phyloP scores from a whole-genome alignment of 2,113 vertebrate genomes.

The Alethe diademata region DNA sequence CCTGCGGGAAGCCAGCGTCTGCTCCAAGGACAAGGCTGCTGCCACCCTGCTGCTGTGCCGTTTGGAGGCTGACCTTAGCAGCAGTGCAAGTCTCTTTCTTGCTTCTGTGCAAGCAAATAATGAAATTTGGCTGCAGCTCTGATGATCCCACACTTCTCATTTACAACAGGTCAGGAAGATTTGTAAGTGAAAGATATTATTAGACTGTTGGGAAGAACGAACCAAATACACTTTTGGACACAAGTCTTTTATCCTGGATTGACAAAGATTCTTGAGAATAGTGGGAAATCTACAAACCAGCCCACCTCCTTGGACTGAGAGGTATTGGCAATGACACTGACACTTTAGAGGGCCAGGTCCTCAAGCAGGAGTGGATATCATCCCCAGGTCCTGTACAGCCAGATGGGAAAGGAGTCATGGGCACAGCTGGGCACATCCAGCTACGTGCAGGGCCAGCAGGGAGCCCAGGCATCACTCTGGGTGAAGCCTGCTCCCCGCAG shows the following conservation, averaged over 20 bases:
- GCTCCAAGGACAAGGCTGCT: rapidly evolving
- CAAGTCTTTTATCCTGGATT: background rate
- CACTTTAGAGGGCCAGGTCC: background rate
- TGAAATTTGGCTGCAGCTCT: background rate
- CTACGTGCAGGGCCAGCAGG: background rate
- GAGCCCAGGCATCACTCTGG: background rate
- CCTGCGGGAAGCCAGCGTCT: background rate
- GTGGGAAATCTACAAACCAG: background rate
- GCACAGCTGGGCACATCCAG: background rate
- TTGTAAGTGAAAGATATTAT: background rate
- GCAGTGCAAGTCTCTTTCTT: background rate
- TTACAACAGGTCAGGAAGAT: background rate
- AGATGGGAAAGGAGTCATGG: background rate
- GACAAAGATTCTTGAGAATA: background rate
- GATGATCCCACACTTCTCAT: background rate
- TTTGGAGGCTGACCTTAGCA: background rate
- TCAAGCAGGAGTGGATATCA: rapidly evolving
- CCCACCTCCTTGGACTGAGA: background rate
- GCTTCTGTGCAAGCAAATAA: background rate
- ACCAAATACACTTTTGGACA: background rate
- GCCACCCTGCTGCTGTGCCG: background rate
- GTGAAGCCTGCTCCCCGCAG: background rate
- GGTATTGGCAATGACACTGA: background rate
- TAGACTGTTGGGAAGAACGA: background rate
- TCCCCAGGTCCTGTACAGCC: background rate